Evolutionary conservation across 2,888 invertebrate genomes (phyloP).

Genomic region (Platycheirus albimanus): DNA sequence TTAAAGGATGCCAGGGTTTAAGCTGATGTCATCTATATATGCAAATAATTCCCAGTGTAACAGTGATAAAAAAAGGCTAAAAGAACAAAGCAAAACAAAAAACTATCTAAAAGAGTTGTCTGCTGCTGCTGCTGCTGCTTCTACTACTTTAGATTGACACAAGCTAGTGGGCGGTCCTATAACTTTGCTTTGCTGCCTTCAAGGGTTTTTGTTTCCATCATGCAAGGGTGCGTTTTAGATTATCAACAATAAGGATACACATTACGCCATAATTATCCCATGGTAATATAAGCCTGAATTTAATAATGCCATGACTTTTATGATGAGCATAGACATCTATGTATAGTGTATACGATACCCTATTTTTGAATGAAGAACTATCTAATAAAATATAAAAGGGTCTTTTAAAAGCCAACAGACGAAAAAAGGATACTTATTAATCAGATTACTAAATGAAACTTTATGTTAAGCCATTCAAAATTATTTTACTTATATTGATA

Average conservation of each 20-base stretch:
- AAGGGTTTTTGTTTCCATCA: slow-evolving; percentile 27
- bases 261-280: slow-evolving; percentile 35
- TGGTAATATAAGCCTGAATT: slow-evolving; percentile 29
- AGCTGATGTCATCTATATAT: slow-evolving; percentile 61
- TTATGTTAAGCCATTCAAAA: neutral
- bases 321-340: too few relatives aligned
- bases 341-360: neutral
- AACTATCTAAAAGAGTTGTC: slow-evolving; percentile 7
- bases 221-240: slow-evolving; percentile 20
- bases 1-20: slow-evolving; percentile 65
- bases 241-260: slow-evolving; percentile 19
- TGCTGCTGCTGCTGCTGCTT: slow-evolving; percentile 16
- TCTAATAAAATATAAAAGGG: neutral
- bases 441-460: slow-evolving; percentile 22
- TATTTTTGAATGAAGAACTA: slow-evolving; percentile 9
- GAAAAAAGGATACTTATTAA: neutral
- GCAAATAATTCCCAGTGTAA: slow-evolving; percentile 51
- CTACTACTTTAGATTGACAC: slow-evolving; percentile 39
- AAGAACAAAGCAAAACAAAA: slow-evolving; percentile 20
- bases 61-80: neutral
- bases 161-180: slow-evolving; percentile 30
- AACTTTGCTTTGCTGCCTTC: slow-evolving; percentile 21
- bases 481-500: slow-evolving; percentile 13
- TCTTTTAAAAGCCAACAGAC: neutral
- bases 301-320: slow-evolving; percentile 50